Percentiles rank a stretch among this genome's conserved stretches.
phyloP scores from a whole-genome alignment of 64 coral and sea anemone species.

The Acropora yongei region DNA sequence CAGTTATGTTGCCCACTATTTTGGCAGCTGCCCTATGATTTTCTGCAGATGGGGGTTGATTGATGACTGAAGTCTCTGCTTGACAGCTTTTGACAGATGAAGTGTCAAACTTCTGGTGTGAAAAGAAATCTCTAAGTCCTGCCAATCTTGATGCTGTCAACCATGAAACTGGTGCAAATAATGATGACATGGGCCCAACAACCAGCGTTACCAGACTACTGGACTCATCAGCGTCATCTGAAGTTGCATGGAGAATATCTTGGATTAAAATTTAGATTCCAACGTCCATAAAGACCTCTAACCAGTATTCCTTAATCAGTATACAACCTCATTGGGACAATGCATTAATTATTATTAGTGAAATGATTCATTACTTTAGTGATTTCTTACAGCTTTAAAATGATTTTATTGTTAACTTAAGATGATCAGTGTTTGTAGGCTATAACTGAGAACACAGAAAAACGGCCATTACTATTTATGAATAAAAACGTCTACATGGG shows the following conservation, averaged over 20 bases:
- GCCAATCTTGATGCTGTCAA: conserved; percentile 48
- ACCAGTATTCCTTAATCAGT: too few relatives aligned
- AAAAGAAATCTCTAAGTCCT: conserved; percentile 62
- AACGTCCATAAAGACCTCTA: too few relatives aligned
- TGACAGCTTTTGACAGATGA: neutral
- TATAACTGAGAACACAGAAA: too few relatives aligned
- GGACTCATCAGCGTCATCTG: conserved; percentile 14
- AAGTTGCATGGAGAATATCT: neutral
- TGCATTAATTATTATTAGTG: too few relatives aligned
- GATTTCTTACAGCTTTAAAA: too few relatives aligned
- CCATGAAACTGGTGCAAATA: conserved; percentile 8
- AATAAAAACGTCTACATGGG: too few relatives aligned
- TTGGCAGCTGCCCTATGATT: neutral
- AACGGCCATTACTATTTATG: too few relatives aligned
- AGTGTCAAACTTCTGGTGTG: conserved; percentile 6
- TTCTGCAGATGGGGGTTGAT: neutral
- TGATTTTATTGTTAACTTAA: too few relatives aligned
- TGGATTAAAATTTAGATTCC: neutral
- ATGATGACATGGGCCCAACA: neutral
- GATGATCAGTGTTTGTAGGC: too few relatives aligned
- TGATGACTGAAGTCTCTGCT: neutral
- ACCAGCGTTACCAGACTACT: conserved; percentile 42
- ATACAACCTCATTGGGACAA: too few relatives aligned
- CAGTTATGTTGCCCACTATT: neutral
- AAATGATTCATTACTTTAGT: too few relatives aligned